Evolutionary conservation across 2,797 vertebrate species (phyloP).

Genomic region (Pantherophis vulpinus): DNA sequence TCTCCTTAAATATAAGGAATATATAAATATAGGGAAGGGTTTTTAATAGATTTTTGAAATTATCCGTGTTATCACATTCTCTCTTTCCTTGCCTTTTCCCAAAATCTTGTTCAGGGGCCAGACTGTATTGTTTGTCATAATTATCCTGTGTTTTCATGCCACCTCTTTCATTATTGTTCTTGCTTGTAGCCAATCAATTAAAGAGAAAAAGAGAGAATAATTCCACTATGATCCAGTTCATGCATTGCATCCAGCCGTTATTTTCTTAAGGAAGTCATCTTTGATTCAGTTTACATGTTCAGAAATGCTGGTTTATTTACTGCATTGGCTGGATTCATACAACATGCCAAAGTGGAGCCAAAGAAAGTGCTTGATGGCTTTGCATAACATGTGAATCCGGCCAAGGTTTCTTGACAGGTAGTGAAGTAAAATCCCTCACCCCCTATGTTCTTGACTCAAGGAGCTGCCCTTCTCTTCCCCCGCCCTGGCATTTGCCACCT

Average conservation of each 20-base stretch:
- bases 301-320: neutral
- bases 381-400: neutral
- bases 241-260: neutral
- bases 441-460: neutral
- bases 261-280: neutral
- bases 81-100: neutral
- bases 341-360: neutral
- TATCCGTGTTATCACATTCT: neutral
- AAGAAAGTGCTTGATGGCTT: neutral
- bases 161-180: neutral
- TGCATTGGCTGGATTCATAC: neutral
- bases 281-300: neutral
- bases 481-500: neutral
- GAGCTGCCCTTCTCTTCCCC: neutral
- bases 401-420: neutral
- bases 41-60: conserved; percentile 6
- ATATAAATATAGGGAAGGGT: neutral
- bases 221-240: neutral
- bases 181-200: neutral
- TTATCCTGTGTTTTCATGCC: neutral
- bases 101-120: neutral
- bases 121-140: neutral
- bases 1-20: neutral
- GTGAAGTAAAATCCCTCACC: neutral
- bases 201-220: neutral